phyloP scores from a whole-genome alignment of 2,797 vertebrate species.

The Linurgus olivaceus region DNA sequence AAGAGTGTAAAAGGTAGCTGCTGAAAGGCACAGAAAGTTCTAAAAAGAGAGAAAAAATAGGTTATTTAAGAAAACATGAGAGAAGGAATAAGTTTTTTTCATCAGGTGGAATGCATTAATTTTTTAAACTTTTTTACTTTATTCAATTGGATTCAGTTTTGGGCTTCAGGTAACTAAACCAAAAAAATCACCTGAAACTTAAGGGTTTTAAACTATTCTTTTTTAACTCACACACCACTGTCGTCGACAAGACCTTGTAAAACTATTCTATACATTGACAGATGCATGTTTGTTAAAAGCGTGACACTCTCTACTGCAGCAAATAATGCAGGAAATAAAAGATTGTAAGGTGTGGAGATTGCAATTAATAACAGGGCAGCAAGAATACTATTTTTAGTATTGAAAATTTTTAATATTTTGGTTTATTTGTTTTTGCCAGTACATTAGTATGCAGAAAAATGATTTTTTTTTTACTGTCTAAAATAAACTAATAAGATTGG shows the following conservation, averaged over 20 bases:
- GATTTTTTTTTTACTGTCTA: neutral
- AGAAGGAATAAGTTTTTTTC: neutral
- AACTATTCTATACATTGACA: conserved; percentile 29
- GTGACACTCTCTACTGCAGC: conserved; percentile 43
- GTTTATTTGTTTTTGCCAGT: neutral
- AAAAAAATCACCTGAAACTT: neutral
- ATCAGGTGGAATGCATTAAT: neutral
- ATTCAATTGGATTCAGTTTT: neutral
- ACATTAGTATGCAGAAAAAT: neutral
- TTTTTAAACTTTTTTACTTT: neutral
- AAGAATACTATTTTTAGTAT: neutral
- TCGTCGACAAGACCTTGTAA: neutral
- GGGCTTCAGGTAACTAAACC: neutral
- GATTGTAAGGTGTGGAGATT: neutral
- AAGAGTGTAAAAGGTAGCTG: neutral
- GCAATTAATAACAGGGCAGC: conserved; percentile 47
- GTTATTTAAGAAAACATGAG: neutral
- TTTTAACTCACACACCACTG: neutral
- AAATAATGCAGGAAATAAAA: conserved; percentile 68
- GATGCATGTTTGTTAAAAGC: conserved; percentile 40
- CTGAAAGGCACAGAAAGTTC: neutral
- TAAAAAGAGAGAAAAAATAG: neutral
- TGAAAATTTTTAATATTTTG: neutral
- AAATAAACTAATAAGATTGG: neutral
- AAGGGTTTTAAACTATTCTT: neutral